Percentiles rank a stretch among this genome's conserved stretches.
phyloP scores from a whole-genome alignment of 2,113 vertebrate species.

The Coreoperca whiteheadi region DNA sequence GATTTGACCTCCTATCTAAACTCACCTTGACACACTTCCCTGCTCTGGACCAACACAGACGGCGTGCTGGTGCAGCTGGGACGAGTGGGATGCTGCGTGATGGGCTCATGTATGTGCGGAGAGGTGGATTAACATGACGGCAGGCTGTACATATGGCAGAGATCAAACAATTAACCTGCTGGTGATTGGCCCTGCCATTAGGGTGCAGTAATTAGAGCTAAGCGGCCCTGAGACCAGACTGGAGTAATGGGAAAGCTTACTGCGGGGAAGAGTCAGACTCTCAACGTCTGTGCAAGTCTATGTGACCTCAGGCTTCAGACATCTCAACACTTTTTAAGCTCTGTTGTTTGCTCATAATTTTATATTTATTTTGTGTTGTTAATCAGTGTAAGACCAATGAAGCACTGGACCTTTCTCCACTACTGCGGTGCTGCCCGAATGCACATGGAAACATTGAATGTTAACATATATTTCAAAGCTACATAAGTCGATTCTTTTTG shows the following conservation, averaged over 20 bases:
- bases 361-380: constrained; percentile 6
- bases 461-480: not conserved
- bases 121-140: constrained; percentile 65
- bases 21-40: constrained; percentile 65
- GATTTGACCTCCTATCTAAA: constrained; percentile 20
- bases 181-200: constrained; percentile 75
- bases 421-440: not conserved
- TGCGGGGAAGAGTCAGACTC: constrained; percentile 51
- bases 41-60: constrained; percentile 14
- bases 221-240: constrained; percentile 71
- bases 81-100: constrained; percentile 15
- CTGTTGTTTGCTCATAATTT: not conserved
- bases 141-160: constrained; percentile 78
- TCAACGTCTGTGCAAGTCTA: constrained; percentile 55
- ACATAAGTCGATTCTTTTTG: not conserved
- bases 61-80: constrained; percentile 22
- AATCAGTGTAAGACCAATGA: not conserved
- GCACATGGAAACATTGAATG: not conserved
- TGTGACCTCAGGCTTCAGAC: constrained; percentile 38
- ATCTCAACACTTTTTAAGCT: constrained; percentile 27
- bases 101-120: constrained; percentile 38
- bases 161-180: constrained; percentile 84
- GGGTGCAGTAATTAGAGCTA: constrained; percentile 80
- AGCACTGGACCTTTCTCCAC: not conserved
- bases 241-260: constrained; percentile 63